A percentile compares a stretch with the other conserved stretches of the same genome.
phyloP scores from a whole-genome alignment of 1,140 invertebrate genomes.

The Philotrypesis tridentata region DNA sequence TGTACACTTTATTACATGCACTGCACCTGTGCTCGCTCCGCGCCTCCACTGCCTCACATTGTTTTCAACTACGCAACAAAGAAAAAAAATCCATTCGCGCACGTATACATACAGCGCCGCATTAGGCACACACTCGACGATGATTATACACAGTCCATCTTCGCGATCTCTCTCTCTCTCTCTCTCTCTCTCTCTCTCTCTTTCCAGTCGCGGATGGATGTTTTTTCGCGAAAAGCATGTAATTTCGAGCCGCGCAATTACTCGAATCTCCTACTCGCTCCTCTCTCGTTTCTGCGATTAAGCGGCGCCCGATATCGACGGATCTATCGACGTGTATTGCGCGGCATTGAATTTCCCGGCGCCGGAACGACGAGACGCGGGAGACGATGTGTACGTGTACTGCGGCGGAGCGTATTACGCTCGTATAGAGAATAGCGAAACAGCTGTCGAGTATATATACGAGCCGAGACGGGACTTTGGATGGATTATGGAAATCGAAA shows the following conservation, averaged over 20 bases:
- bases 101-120: too few relatives aligned
- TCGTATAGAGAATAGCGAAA: too few relatives aligned
- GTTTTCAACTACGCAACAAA: neutral
- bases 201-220: too few relatives aligned
- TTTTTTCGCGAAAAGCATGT: neutral
- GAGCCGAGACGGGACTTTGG: too few relatives aligned
- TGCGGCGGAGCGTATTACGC: too few relatives aligned
- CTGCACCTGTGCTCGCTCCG: too few relatives aligned
- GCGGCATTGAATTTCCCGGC: constrained; percentile 41
- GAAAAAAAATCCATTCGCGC: neutral
- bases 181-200: too few relatives aligned
- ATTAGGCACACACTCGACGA: neutral
- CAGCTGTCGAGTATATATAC: too few relatives aligned
- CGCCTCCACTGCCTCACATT: too few relatives aligned
- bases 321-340: neutral
- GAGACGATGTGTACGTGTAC: neutral
- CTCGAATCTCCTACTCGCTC: neutral
- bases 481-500: too few relatives aligned
- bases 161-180: neutral
- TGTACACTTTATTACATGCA: too few relatives aligned
- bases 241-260: neutral
- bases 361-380: constrained; percentile 31
- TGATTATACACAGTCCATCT: constrained; percentile 17
- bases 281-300: too few relatives aligned
- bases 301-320: neutral